Base-by-base conservation (phyloP, 1,140 invertebrate genomes). In the Harlomillsia oculata region DNA sequence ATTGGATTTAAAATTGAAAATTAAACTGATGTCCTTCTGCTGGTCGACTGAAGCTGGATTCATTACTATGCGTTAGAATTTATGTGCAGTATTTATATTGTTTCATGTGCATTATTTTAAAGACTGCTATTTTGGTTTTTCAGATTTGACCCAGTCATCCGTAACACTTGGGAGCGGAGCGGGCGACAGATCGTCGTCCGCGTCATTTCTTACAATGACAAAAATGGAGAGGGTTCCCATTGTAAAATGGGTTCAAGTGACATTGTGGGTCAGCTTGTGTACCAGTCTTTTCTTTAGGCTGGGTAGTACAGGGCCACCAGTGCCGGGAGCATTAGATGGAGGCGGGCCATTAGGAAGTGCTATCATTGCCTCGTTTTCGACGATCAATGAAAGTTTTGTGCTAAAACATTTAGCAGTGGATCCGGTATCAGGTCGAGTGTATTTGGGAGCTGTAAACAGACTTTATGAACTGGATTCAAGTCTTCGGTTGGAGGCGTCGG, bases 401-500 rank as follows among this genome's bases (percentile, higher is more conserved):
- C 67, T 77, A 44, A 72, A 70, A 39, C 82, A 85, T 67, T 70
- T 85, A 36, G 75, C 78, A 3, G 72, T 82, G 52, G 81, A 86
- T 68, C 71, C 72, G 16, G 68, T 68, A 26, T 78, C 76, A 1
- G 77, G 78, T 26, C 74, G 74, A 23, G 77, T 88, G 28, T 88
- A 85, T 67, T 82, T 85, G 32, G 89, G 86, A 14, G 89, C 85
- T 14, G 78, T 86, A 46, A 94, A 96, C 69, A 80, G 82, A 66
- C 76, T 95, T 13, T 77, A 89, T 59, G 85, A 92, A 70, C 76
- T 94, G 43, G 82, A 83, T 67, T 72, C 80, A 8, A 81, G 84
- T 68, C 75, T 93, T 26, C 75, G 76, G 52, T 71, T 88, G 18
- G 78, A 87, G 62, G 78, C 82, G 63, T 74, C 71, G 41, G 82